Evolutionary conservation across 2,888 invertebrate species (phyloP), one percentile per base, ranked within the genome.

Genomic region (Osmoderma eremita): DNA sequence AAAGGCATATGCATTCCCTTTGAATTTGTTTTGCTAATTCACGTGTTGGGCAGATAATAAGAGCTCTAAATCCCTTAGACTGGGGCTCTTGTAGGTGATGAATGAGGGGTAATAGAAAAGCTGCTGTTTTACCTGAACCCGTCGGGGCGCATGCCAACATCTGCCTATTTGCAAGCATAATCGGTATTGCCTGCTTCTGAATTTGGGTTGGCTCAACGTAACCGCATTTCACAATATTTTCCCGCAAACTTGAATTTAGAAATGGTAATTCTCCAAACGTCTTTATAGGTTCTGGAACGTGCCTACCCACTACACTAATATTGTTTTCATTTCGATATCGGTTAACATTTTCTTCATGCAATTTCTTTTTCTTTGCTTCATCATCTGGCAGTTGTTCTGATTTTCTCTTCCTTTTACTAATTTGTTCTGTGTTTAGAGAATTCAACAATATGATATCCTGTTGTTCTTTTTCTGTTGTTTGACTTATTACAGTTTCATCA

Each of bases 121-220:
- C 96, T 0, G 95, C 91, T 0, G 98, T 99, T 84, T 98, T 98
- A 6, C 98, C 65, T 65, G 97, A 97, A 1, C 98, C 98, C 0
- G 98, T 99, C 0, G 98, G 98, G 0, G 98, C 98, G 80, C 95
- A 96, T 0, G 95, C 97, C 75, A 98, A 86, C 36, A 98, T 82
- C 79, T 97, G 93, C 56, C 94, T 79, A 77, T 91, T 91, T 83
- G 90, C 86, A 62, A 97, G 79, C 91, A 98, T 91, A 67, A 93
- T 87, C 1, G 98, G 95, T 72, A 97, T 87, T 0, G 95, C 92
- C 82, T 98, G 98, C 86, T 96, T 91, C 83, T 97, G 97, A 75
- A 97, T 91, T 0, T 95, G 90, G 0, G 97, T 96, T 0, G 97
- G 97, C 63, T 87, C 86, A 0, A 82, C 78, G 75, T 93, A 95